Evolutionary conservation across 2,113 vertebrate genomes (phyloP).

Genomic region (Anser brachyrhynchus): DNA sequence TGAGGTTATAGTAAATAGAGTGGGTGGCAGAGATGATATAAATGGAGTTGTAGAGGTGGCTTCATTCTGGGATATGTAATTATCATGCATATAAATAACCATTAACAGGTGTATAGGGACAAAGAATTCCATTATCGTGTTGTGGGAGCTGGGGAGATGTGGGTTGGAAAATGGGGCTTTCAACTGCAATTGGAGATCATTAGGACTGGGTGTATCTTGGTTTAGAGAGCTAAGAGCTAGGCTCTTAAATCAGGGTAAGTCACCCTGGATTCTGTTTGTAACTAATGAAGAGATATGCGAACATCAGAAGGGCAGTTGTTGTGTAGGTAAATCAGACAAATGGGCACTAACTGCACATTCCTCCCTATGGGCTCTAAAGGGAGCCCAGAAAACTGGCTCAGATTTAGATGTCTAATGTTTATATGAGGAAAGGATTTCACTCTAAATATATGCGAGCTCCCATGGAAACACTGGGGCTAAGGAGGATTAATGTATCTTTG

Average conservation of each 20-base stretch:
- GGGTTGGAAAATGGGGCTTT: too few species aligned
- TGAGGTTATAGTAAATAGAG: not conserved
- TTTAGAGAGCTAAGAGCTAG: not conserved
- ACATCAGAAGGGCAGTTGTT: not conserved
- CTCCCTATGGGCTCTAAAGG: not conserved
- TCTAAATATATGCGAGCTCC: not conserved
- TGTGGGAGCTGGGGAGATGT: not conserved
- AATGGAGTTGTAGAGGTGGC: not conserved
- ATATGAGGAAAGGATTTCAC: not conserved
- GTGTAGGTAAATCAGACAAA: not conserved
- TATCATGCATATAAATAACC: not conserved
- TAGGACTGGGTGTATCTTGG: too few species aligned
- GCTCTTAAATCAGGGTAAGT: not conserved
- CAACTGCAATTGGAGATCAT: not conserved
- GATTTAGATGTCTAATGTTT: not conserved
- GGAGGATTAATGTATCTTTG: not conserved
- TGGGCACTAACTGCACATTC: not conserved
- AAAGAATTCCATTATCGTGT: fast-evolving
- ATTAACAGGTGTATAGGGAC: not conserved
- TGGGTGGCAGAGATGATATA: not conserved
- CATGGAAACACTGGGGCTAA: not conserved
- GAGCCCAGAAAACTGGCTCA: not conserved
- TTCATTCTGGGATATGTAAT: not conserved
- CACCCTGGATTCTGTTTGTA: not conserved
- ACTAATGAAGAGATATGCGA: not conserved